A percentile compares a stretch with the other conserved stretches of the same genome.
These are phyloP conservation scores for Catharus ustulatus DNA, from an alignment of 2,797 vertebrate genomes.

Conservation along the genomic window DNA sequence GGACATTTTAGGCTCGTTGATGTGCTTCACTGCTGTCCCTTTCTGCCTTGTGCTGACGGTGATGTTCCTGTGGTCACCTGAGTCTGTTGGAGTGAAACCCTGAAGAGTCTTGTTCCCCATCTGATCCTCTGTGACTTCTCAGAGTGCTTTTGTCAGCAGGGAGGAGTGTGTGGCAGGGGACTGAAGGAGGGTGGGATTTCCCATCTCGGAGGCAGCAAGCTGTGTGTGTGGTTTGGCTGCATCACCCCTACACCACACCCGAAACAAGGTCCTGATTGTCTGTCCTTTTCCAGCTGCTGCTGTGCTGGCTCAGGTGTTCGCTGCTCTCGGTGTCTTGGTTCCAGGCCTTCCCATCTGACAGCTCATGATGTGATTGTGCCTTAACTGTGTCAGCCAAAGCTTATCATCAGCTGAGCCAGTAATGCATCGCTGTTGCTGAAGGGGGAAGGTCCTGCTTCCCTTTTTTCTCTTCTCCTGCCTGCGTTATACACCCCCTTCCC, in stretches of 20 bases:
- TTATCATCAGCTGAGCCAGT: neutral
- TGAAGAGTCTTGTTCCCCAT: neutral
- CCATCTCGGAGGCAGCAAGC: neutral
- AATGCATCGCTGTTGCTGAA: neutral
- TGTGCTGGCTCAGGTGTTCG: slow-evolving; percentile 46
- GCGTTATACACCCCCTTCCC: neutral
- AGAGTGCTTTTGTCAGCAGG: slow-evolving; percentile 59
- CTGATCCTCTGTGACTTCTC: neutral
- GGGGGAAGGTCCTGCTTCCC: neutral
- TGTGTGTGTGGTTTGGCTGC: slow-evolving; percentile 18
- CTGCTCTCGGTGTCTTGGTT: neutral
- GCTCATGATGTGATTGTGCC: neutral
- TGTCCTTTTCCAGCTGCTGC: neutral
- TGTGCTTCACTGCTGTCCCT: neutral
- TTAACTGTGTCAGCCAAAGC: neutral
- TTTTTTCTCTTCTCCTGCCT: neutral
- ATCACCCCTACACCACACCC: slow-evolving; percentile 38
- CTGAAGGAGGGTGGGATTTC: slow-evolving; percentile 43
- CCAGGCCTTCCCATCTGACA: neutral
- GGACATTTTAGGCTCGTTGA: neutral
- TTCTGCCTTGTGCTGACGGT: neutral
- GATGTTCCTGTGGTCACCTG: neutral
- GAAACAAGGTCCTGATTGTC: neutral
- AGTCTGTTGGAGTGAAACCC: neutral
- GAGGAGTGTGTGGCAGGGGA: neutral